A percentile compares a stretch with the other conserved stretches of the same genome.
phyloP scores from a whole-genome alignment of 2,113 vertebrate species.

The Vombatus ursinus region DNA sequence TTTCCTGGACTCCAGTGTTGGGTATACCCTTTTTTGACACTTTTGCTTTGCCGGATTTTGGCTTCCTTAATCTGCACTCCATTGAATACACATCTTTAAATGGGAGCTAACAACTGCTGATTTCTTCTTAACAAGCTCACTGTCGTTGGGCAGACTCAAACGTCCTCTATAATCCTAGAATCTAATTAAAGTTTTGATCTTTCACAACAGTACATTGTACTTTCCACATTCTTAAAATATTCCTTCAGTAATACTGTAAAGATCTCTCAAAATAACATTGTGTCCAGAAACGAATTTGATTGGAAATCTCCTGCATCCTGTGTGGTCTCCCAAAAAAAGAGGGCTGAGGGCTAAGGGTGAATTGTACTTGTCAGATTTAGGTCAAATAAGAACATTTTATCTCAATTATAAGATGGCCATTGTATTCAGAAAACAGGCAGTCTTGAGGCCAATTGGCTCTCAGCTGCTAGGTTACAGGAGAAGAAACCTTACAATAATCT shows the following conservation, averaged over 20 bases:
- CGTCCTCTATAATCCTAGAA: neutral
- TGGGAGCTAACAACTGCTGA: rapidly evolving
- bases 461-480: conserved; percentile 4
- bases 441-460: neutral
- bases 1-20: rapidly evolving
- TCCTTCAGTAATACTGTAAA: neutral
- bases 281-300: neutral
- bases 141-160: neutral
- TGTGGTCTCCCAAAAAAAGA: neutral
- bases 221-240: conserved; percentile 21
- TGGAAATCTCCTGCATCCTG: neutral
- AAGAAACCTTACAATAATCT: conserved; percentile 49
- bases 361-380: conserved; percentile 14
- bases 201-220: neutral
- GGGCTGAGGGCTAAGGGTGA: neutral
- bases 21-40: neutral
- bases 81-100: no score
- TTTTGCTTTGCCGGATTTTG: neutral
- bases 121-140: neutral
- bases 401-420: conserved; percentile 37
- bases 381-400: conserved; percentile 30
- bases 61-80: neutral
- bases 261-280: conserved; percentile 11
- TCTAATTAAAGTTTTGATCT: conserved; percentile 29
- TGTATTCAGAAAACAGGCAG: conserved; percentile 35